Conservation (phyloP, 2,797 vertebrate genomes). For the Ceryle rudis region DNA sequence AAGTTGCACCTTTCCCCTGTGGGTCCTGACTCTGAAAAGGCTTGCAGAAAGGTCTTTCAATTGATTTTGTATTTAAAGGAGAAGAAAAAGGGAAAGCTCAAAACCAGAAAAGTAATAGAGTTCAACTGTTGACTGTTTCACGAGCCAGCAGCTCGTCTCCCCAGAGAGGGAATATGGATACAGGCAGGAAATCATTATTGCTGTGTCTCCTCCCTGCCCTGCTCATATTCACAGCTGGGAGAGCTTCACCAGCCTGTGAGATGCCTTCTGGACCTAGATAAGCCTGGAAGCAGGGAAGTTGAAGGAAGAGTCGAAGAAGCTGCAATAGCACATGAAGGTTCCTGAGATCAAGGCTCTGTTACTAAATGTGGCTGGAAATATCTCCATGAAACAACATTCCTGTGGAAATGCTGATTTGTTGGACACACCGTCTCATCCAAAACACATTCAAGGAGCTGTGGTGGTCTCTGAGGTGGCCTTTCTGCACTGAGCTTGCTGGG, state of each 20-base stretch:
- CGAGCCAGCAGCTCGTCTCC: neutral
- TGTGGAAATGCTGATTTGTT: neutral
- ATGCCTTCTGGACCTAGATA: neutral
- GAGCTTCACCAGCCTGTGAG: neutral
- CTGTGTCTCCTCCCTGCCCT: neutral
- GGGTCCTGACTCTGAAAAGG: neutral
- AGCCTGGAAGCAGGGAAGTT: neutral
- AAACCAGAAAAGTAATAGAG: neutral
- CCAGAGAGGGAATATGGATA: neutral
- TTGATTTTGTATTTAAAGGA: neutral
- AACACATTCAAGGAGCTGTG: neutral
- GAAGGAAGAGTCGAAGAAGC: neutral
- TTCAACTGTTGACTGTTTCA: neutral
- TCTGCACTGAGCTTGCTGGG: neutral
- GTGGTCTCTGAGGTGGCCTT: neutral
- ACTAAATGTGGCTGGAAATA: neutral
- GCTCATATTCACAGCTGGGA: neutral
- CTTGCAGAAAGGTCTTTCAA: neutral
- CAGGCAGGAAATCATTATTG: neutral
- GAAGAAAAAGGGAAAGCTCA: neutral
- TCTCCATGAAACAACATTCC: neutral
- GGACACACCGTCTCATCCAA: neutral
- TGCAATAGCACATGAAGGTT: neutral
- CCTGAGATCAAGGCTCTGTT: neutral
- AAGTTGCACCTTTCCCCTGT: neutral